Evolutionary conservation across 2,797 vertebrate species (phyloP).

Genomic region (Girardinus metallicus): DNA sequence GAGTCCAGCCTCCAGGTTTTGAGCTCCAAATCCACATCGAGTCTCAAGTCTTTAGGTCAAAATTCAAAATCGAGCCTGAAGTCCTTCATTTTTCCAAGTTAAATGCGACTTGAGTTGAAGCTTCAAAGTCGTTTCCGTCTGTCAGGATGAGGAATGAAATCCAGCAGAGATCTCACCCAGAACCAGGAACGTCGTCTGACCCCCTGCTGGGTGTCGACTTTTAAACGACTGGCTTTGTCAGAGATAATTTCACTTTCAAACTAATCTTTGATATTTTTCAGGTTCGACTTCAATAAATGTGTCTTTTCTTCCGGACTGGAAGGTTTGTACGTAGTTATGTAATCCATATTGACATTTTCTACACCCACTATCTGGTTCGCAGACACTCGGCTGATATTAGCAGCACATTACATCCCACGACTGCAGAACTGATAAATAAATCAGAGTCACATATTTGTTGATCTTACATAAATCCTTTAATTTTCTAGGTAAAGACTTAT

Average conservation of each 20-base stretch:
- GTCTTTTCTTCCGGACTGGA: background rate
- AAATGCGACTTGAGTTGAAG: background rate
- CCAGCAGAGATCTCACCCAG: background rate
- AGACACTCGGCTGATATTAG: background rate
- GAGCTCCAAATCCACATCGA: background rate
- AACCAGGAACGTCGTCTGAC: background rate
- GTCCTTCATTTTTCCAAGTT: background rate
- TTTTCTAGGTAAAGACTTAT: background rate
- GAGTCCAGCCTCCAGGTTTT: background rate
- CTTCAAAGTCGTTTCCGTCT: background rate
- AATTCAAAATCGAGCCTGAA: background rate
- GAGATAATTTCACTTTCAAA: background rate
- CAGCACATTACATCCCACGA: background rate
- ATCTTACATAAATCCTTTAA: background rate
- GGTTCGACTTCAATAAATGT: background rate
- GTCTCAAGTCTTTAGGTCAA: background rate
- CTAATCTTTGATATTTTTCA: background rate
- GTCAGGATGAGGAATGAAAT: background rate
- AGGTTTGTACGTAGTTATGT: too few relatives aligned
- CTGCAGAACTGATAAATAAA: too few relatives aligned
- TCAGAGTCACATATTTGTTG: too few relatives aligned
- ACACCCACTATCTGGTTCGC: background rate
- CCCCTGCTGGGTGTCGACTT: background rate
- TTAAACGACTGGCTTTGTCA: background rate
- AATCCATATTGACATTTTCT: background rate